Evolutionary conservation across 2,113 vertebrate species (phyloP).

Genomic region (Picathartes gymnocephalus): DNA sequence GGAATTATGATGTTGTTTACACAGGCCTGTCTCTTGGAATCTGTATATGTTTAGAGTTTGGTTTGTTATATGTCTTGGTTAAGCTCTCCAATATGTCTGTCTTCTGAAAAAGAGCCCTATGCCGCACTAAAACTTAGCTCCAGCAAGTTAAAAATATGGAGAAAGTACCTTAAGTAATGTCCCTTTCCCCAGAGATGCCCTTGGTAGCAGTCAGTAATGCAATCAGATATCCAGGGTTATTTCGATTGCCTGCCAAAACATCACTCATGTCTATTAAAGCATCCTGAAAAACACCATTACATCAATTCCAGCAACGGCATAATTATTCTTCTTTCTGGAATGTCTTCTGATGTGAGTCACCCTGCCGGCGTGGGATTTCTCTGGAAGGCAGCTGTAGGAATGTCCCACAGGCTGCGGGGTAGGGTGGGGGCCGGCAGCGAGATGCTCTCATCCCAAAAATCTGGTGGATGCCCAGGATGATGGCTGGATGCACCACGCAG

Average conservation of each 20-base stretch:
- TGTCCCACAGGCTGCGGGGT: conserved; percentile 49
- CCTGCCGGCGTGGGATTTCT: conserved; percentile 63
- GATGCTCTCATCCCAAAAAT: background rate
- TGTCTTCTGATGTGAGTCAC: conserved; percentile 78
- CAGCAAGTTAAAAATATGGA: conserved; percentile 48
- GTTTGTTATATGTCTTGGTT: conserved; percentile 49
- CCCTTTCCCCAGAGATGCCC: conserved; percentile 53
- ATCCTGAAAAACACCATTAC: conserved; percentile 77
- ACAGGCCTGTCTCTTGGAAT: conserved; percentile 38
- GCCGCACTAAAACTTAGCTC: conserved; percentile 36
- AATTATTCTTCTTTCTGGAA: conserved; percentile 79
- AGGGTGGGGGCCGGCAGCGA: background rate
- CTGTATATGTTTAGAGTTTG: conserved; percentile 45
- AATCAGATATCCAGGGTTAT: conserved; percentile 69
- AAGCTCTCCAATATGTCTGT: conserved; percentile 50
- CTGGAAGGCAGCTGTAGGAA: conserved; percentile 66
- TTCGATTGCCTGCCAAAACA: conserved; percentile 74
- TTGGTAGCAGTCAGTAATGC: conserved; percentile 65
- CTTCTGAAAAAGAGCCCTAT: conserved; percentile 33
- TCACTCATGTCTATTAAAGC: conserved; percentile 72
- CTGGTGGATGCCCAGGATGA: background rate
- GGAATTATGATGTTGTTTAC: conserved; percentile 63
- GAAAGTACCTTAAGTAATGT: conserved; percentile 61
- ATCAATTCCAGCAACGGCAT: conserved; percentile 73
- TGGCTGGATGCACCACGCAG: background rate